phyloP scores from a whole-genome alignment of 1,140 invertebrate genomes.

The Rhopalosiphum padi region DNA sequence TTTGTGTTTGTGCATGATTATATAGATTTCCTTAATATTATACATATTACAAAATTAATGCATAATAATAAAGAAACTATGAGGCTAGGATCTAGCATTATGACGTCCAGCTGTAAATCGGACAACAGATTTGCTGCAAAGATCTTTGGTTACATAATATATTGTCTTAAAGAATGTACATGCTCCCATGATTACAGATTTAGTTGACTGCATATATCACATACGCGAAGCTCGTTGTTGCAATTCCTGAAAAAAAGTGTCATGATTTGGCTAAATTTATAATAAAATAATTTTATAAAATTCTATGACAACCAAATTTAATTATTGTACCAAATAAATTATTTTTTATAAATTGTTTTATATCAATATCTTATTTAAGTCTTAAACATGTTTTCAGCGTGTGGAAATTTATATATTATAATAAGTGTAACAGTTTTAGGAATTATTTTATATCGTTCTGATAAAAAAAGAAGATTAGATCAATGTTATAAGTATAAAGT shows the following conservation, averaged over 20 bases:
- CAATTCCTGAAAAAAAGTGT: constrained; percentile 59
- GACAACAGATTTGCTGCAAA: constrained; percentile 37
- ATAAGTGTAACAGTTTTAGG: not conserved
- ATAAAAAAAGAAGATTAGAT: constrained; percentile 32
- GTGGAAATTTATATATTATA: not conserved
- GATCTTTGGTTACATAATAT: constrained; percentile 56
- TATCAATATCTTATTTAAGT: not conserved
- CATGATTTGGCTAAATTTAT: not conserved
- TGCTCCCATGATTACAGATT: constrained; percentile 38
- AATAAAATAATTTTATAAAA: constrained; percentile 17
- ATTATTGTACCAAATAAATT: not conserved
- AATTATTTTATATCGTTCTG: not conserved
- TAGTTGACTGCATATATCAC: constrained; percentile 59
- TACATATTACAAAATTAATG: not conserved
- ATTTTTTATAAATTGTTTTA: not conserved
- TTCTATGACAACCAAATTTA: not conserved
- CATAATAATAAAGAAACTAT: not conserved
- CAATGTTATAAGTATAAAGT: not conserved
- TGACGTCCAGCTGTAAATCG: not conserved
- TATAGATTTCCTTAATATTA: not conserved
- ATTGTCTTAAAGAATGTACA: constrained; percentile 53
- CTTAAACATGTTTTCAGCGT: not conserved
- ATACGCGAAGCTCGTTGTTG: constrained; percentile 62
- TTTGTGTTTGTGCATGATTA: not conserved
- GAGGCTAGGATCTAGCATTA: constrained; percentile 31